phyloP scores from a whole-genome alignment of 2,113 vertebrate species.

The Carollia perspicillata region DNA sequence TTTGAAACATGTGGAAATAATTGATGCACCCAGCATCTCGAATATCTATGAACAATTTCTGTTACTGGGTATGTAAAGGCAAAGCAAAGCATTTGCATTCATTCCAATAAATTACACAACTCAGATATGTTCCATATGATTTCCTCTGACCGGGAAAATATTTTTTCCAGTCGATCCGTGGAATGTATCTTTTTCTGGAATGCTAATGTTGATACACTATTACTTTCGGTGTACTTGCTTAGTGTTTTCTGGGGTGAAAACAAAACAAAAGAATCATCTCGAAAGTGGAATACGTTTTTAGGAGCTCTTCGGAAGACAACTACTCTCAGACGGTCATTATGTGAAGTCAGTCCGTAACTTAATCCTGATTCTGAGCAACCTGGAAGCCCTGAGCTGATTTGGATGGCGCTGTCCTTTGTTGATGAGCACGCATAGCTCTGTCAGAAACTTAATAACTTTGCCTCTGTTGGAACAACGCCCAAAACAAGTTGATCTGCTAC shows the following conservation, averaged over 20 bases:
- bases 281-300: neutral
- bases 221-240: conserved; percentile 1
- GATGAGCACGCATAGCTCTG: neutral
- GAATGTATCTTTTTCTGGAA: conserved; percentile 17
- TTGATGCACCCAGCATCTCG: neutral
- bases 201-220: neutral
- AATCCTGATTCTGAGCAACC: neutral
- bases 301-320: conserved; percentile 1
- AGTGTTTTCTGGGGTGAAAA: neutral
- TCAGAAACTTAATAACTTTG: conserved; percentile 54
- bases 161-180: neutral
- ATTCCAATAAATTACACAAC: neutral
- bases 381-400: neutral
- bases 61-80: neutral
- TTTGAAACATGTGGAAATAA: neutral
- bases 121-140: neutral
- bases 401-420: neutral
- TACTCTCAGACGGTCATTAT: neutral
- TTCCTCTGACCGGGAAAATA: conserved; percentile 18
- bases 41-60: conserved; percentile 8
- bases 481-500: conserved; percentile 54
- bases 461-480: conserved; percentile 59
- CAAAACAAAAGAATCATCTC: neutral
- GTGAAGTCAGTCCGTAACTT: neutral
- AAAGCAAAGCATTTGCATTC: conserved; percentile 29